Evolutionary conservation across 2,113 vertebrate genomes (phyloP).

Genomic region (Petaurus breviceps): DNA sequence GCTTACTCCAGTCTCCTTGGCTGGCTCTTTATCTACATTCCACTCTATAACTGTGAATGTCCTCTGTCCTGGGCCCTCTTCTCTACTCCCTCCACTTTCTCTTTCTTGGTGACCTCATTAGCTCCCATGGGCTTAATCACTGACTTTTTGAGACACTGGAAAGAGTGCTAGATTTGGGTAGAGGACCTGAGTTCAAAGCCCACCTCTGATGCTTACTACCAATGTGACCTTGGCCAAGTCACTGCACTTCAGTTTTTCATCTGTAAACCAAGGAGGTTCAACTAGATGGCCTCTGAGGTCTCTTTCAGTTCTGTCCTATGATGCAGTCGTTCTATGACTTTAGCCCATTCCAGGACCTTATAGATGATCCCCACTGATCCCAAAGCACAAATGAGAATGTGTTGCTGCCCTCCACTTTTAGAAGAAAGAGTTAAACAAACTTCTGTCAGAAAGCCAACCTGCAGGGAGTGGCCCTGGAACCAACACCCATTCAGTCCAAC

Average conservation of each 20-base stretch:
- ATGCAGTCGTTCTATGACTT: not conserved
- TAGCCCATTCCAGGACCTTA: not conserved
- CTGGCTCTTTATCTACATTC: not conserved
- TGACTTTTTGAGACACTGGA: not conserved
- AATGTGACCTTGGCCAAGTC: not conserved
- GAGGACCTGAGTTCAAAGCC: not conserved
- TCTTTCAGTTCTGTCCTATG: not conserved
- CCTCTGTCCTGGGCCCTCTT: not conserved
- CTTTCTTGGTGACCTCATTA: not conserved
- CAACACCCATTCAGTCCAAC: not conserved
- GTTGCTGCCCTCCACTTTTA: not conserved
- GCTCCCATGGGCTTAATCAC: not conserved
- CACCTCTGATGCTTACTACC: not conserved
- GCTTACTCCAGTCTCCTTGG: not conserved
- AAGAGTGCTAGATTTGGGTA: not conserved
- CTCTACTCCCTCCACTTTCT: not conserved
- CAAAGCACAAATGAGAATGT: not conserved
- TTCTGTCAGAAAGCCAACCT: not conserved
- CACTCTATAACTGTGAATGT: not conserved
- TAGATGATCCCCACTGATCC: not conserved
- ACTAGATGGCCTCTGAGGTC: not conserved
- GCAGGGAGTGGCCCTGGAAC: not conserved
- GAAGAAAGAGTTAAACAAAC: not conserved
- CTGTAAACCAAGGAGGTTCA: not conserved
- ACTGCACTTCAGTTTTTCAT: constrained; percentile 1